Percentiles rank a stretch among this genome's conserved stretches.
Conservation (phyloP, 2,797 vertebrate genomes). For the Phrynocephalus forsythii region DNA sequence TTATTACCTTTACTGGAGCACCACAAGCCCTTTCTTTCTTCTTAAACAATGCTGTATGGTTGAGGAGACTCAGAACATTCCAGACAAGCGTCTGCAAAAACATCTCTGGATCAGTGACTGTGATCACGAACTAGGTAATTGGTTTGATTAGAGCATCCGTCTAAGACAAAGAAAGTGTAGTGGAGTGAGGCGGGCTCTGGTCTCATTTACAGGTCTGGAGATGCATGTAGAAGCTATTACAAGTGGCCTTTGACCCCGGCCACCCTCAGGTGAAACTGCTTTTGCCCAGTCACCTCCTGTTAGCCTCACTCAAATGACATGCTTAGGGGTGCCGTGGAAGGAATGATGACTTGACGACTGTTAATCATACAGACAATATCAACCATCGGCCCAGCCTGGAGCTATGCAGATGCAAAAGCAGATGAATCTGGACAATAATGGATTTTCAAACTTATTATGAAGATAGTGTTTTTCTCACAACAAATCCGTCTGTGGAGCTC, state of each 20-base stretch:
- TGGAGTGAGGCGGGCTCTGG: conserved; percentile 81
- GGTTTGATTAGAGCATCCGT: conserved; percentile 78
- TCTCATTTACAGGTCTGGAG: conserved; percentile 83
- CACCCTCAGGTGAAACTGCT: conserved; percentile 85
- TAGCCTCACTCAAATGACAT: conserved; percentile 76
- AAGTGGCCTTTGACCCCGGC: conserved; percentile 82
- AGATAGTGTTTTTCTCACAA: conserved; percentile 74
- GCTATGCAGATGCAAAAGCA: conserved; percentile 79
- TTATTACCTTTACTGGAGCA: conserved; percentile 68
- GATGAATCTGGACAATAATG: conserved; percentile 78
- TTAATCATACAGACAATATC: conserved; percentile 75
- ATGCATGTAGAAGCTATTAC: conserved; percentile 84
- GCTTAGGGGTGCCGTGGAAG: conserved; percentile 57
- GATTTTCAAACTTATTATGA: conserved; percentile 77
- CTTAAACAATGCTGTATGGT: conserved; percentile 47
- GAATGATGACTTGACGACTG: conserved; percentile 63
- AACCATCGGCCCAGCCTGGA: conserved; percentile 73
- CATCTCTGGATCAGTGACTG: conserved; percentile 71
- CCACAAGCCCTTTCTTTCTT: conserved; percentile 54
- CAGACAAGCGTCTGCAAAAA: conserved; percentile 73
- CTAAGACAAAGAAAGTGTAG: conserved; percentile 78
- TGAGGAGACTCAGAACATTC: conserved; percentile 67
- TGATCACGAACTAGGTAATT: conserved; percentile 73
- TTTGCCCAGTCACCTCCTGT: conserved; percentile 83
- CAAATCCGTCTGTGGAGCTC: conserved; percentile 72